Evolutionary conservation across 2,797 vertebrate species (phyloP), one percentile per base, ranked within the genome.

Genomic region (Ctenosaura bakeri): DNA sequence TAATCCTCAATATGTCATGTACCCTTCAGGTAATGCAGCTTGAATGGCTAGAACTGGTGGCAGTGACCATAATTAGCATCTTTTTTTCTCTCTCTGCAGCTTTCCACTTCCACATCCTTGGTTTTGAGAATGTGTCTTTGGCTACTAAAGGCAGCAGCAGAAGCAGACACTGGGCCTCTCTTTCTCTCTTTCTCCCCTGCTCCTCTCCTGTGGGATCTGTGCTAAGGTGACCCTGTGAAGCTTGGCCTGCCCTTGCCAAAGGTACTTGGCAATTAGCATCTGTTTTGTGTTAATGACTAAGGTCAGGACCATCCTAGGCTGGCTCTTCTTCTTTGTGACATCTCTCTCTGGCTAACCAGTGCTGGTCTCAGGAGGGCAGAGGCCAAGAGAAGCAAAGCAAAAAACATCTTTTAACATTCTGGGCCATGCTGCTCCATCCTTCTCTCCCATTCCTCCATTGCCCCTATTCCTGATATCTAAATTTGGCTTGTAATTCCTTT

Each of bases 261-360:
- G 20, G 52, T 22, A 89, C 73, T 87, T 52, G 35, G 74, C 85
- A 79, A 89, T 89, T 69, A 86, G 73, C 50, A 83, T 38, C 83
- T 77, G 69, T 62, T 22, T 66, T 64, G 79, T 78, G 71, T 78
- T 69, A 87, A 90, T 87, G 42, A 83, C 66, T 66, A n/a, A 64
- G 85, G 77, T 62, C 83, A 74, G 38, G 89, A 35, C 18, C 46
- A n/a, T 7, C 6, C 50, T 46, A 42, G 18, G 56, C 79, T 94
- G 94, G 91, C 95, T 95, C 93, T 93, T 92, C 92, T 93, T 95
- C 92, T 82, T 92, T 89, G 91, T 56, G 81, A 71, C 52, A 46
- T 76, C 95, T 96, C 94, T 95, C 66, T 92, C 91, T 92, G 91
- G 93, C 94, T 95, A 92, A 95, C 54, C 83, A 81, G n/a, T 24